Percentiles rank a stretch among this genome's conserved stretches.
These are phyloP conservation scores for Pachypanchax playfairii DNA, from an alignment of 2,113 vertebrate species.

Conservation along the genomic window DNA sequence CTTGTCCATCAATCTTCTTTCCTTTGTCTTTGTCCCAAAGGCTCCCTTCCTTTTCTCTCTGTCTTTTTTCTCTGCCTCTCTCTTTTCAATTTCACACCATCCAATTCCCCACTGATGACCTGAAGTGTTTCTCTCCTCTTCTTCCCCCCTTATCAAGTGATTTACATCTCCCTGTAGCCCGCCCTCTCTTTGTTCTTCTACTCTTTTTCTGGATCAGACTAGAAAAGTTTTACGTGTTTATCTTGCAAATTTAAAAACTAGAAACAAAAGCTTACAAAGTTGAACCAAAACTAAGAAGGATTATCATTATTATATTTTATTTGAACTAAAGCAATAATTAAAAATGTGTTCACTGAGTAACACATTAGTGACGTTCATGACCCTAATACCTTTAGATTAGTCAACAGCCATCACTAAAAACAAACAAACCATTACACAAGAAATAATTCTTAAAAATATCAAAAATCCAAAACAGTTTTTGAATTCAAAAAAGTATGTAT, in stretches of 20 bases:
- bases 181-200: constrained; percentile 5
- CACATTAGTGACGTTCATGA: too few relatives aligned
- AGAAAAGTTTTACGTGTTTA: constrained; percentile 33
- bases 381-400: not conserved
- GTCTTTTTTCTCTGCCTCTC: not conserved
- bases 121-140: constrained; percentile 32
- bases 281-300: not conserved
- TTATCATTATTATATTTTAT: too few relatives aligned
- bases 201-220: constrained; percentile 29
- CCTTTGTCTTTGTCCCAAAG: constrained; percentile 21
- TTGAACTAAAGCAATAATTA: too few relatives aligned
- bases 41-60: constrained; percentile 7
- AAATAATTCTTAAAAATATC: not conserved
- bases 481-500: too few relatives aligned
- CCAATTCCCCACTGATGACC: constrained; percentile 22
- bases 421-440: constrained; percentile 1
- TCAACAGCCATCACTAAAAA: not conserved
- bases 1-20: constrained; percentile 49
- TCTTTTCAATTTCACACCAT: constrained; percentile 21
- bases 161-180: constrained; percentile 49
- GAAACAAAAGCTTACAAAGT: too few relatives aligned
- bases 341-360: too few relatives aligned
- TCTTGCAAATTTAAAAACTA: constrained; percentile 38
- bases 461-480: too few relatives aligned
- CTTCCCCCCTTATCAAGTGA: constrained; percentile 27